Evolutionary conservation across 2,797 vertebrate genomes (phyloP), one percentile per base, ranked within the genome.

Genomic region (Sebastes jordani): DNA sequence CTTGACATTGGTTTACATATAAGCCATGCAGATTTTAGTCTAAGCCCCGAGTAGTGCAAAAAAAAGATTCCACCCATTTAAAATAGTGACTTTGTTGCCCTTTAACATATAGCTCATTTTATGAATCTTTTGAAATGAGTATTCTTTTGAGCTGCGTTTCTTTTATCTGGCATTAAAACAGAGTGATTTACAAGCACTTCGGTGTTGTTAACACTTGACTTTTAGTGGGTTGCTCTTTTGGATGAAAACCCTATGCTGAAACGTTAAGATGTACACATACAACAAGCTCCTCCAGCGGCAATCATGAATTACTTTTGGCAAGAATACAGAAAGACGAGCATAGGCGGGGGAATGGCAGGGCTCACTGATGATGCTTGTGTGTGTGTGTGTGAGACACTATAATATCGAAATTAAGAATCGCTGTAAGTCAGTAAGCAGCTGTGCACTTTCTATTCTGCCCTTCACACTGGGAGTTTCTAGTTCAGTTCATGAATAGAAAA

Each of bases 401-500:
- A 69, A 81, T 74, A 87, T 76, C 76, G 84, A 86, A 86, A 92
- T 92, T 79, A 86, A 80, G 66, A 89, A 86, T 86, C 72, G 71
- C 71, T 87, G 69, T 84, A 85, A 87, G 74, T 86, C 81, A 62
- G 79, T 68, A 66, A 74, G 85, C 79, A 81, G 65, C 76, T 86
- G 84, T 85, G 81, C 76, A 70, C 81, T 71, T 71, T 85, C 68
- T 67, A 52, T 64, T 82, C 80, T 79, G 81, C 77, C 78, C 71
- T 85, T 89, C 87, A 87, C 73, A 78, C 60, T 67, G 70, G 78
- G 85, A 76, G 70, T 56, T 83, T 80, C 61, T 70, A 81, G 78
- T 80, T 86, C 75, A 74, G 68, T 86, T 90, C 88, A 91, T 93
- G 86, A 93, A 94, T 92, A 89, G 88, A 86, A 87, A 88, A 74